A percentile compares a stretch with the other conserved stretches of the same genome.
These are phyloP conservation scores for Agapornis canus DNA, from an alignment of 2,797 vertebrate genomes.

Conservation along the genomic window DNA sequence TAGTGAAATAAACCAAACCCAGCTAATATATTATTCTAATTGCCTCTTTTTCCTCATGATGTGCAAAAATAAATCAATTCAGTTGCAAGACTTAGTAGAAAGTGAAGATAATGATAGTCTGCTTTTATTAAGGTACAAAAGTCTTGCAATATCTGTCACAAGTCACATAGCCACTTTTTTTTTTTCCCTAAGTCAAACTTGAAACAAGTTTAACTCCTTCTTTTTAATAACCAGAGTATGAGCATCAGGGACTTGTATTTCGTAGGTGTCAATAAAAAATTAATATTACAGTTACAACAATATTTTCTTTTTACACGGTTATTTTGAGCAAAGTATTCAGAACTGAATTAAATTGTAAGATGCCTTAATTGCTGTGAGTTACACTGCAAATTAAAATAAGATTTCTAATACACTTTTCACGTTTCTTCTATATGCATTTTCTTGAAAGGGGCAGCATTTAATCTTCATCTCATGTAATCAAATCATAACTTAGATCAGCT, in stretches of 20 bases:
- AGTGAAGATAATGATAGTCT: neutral
- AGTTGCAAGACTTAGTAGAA: neutral
- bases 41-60: neutral
- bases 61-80: conserved; percentile 8
- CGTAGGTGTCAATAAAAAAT: neutral
- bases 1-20: neutral
- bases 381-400: neutral
- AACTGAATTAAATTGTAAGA: neutral
- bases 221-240: neutral
- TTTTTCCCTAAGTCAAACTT: neutral
- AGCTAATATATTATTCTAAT: neutral
- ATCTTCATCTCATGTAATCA: neutral
- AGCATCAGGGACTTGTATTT: neutral
- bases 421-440: neutral
- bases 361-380: neutral
- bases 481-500: neutral
- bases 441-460: neutral
- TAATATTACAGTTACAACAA: neutral
- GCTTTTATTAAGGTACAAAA: neutral
- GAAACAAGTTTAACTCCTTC: neutral
- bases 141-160: neutral
- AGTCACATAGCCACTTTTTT: neutral
- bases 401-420: neutral
- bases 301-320: neutral
- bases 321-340: neutral